phyloP scores from a whole-genome alignment of 1,140 invertebrate genomes.

The Ostrea denselamellosa region DNA sequence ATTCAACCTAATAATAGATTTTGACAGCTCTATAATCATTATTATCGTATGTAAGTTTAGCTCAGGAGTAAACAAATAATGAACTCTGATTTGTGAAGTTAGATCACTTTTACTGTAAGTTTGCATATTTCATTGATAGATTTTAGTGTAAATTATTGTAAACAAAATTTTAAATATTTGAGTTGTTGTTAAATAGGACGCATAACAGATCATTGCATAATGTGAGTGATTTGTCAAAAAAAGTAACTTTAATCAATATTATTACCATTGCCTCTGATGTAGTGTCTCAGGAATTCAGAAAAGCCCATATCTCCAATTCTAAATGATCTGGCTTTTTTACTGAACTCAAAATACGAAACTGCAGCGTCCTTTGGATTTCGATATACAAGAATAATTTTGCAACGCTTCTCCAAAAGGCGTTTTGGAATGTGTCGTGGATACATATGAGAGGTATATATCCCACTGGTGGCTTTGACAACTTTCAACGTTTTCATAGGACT shows the following conservation, averaged over 20 bases:
- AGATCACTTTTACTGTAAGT: no score
- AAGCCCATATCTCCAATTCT: background rate
- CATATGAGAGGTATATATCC: background rate
- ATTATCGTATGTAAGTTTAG: no score
- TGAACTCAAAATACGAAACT: constrained; percentile 28
- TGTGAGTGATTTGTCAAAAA: no score
- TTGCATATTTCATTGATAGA: no score
- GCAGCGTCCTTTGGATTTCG: constrained; percentile 30
- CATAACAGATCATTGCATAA: no score
- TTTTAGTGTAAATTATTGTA: no score
- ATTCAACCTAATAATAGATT: no score
- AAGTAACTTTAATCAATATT: background rate
- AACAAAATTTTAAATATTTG: no score
- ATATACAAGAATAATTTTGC: constrained; percentile 9
- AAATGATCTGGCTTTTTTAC: background rate
- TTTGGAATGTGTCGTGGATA: background rate
- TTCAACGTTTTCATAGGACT: background rate
- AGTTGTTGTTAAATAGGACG: no score
- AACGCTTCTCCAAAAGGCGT: background rate
- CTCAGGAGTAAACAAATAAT: no score
- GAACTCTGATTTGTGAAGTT: no score
- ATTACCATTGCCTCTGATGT: background rate
- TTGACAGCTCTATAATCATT: no score
- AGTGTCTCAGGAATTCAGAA: background rate
- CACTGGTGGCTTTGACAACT: background rate